phyloP scores from a whole-genome alignment of 2,888 invertebrate genomes.

The Cerceris rybyensis region DNA sequence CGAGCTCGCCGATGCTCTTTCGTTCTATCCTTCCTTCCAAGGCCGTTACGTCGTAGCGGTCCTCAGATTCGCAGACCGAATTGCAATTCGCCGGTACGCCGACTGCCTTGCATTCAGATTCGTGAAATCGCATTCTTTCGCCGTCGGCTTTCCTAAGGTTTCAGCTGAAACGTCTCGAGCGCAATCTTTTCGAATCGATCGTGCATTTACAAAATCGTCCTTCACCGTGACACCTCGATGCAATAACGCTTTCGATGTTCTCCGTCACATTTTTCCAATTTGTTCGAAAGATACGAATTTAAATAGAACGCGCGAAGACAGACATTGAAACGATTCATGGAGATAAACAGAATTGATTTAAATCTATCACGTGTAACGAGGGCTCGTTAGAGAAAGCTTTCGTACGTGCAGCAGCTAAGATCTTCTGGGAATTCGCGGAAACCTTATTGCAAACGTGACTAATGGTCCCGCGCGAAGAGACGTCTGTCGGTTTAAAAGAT shows the following conservation, averaged over 20 bases:
- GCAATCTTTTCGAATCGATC: neutral
- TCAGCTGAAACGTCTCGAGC: neutral
- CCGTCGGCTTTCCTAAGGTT: slow-evolving; percentile 20
- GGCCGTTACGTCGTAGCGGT: slow-evolving; percentile 24
- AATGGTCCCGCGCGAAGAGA: slow-evolving; percentile 39
- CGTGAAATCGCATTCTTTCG: slow-evolving; percentile 12
- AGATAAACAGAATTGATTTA: slow-evolving; percentile 9
- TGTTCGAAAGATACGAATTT: neutral
- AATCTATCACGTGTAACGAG: slow-evolving; percentile 37
- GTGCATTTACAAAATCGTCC: neutral
- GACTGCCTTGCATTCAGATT: slow-evolving; percentile 43
- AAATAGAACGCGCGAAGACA: neutral
- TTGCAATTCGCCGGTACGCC: slow-evolving; percentile 32
- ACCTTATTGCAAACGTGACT: slow-evolving; percentile 57
- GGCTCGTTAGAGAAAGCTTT: slow-evolving; percentile 22
- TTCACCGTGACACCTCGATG: too few relatives aligned
- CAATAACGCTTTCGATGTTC: too few relatives aligned
- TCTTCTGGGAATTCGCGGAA: slow-evolving; percentile 17
- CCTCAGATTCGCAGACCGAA: slow-evolving; percentile 11
- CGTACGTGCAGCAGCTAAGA: slow-evolving; percentile 12
- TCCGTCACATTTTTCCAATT: neutral
- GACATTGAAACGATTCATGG: neutral
- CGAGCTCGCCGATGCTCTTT: slow-evolving; percentile 20
- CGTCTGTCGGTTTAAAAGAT: slow-evolving; percentile 27
- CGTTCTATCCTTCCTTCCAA: slow-evolving; percentile 39